These are phyloP conservation scores for Brenthis daphne DNA, from an alignment of 2,888 invertebrate species.

Conservation along the genomic window DNA sequence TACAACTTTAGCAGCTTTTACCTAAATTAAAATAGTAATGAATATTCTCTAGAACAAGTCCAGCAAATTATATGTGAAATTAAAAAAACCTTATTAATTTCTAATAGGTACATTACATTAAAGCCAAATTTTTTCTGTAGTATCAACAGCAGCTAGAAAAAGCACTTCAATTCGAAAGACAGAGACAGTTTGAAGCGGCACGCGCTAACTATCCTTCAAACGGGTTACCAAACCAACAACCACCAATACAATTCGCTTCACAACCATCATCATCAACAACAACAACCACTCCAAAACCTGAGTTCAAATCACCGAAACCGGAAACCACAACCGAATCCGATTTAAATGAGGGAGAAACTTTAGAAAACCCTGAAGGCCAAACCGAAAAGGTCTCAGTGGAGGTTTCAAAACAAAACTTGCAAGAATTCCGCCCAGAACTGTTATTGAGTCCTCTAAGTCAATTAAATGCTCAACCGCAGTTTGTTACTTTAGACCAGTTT, in stretches of 20 bases:
- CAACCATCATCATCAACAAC: slow-evolving; percentile 54
- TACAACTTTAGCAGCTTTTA: too few relatives aligned
- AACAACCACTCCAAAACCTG: slow-evolving; percentile 40
- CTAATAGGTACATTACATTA: background rate
- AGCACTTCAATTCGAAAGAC: slow-evolving; percentile 64
- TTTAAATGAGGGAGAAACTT: slow-evolving; percentile 61
- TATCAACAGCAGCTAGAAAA: slow-evolving; percentile 67
- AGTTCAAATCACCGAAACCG: slow-evolving; percentile 44
- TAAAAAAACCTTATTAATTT: too few relatives aligned
- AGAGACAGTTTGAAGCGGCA: slow-evolving; percentile 57
- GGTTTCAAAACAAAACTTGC: slow-evolving; percentile 67
- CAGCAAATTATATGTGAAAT: too few relatives aligned
- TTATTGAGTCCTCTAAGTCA: slow-evolving; percentile 68
- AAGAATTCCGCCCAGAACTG: slow-evolving; percentile 70
- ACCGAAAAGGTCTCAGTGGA: slow-evolving; percentile 63
- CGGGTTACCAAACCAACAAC: slow-evolving; percentile 51
- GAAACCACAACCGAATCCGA: slow-evolving; percentile 58
- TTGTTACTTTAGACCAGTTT: slow-evolving; percentile 57
- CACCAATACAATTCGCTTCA: slow-evolving; percentile 59
- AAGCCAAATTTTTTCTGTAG: slow-evolving; percentile 45
- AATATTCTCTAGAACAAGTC: too few relatives aligned
- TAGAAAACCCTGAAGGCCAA: slow-evolving; percentile 48
- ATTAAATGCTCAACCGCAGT: slow-evolving; percentile 63
- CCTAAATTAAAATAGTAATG: too few relatives aligned
- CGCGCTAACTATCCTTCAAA: slow-evolving; percentile 46